A percentile compares a stretch with the other conserved stretches of the same genome.
phyloP scores from a whole-genome alignment of 2,113 vertebrate species.

The Gobio gobio region DNA sequence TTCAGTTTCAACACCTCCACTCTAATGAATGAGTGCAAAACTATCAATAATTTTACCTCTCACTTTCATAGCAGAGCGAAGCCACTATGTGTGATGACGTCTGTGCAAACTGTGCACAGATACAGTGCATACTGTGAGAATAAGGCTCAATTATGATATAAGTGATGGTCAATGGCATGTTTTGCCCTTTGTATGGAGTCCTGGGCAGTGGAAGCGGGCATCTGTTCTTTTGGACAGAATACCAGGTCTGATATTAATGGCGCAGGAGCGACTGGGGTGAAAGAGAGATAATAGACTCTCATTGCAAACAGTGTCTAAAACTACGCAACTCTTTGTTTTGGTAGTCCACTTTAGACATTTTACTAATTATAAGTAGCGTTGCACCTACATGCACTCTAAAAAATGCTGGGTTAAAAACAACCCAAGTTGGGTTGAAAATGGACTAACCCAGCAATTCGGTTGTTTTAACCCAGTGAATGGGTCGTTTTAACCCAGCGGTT shows the following conservation, averaged over 20 bases:
- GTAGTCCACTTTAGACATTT: too few relatives aligned
- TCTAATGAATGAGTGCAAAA: constrained; percentile 52
- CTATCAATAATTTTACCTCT: constrained; percentile 21
- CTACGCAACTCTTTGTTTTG: too few relatives aligned
- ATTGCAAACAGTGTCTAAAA: too few relatives aligned
- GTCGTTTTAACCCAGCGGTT: too few relatives aligned
- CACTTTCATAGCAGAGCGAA: not conserved
- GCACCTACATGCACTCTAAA: too few relatives aligned
- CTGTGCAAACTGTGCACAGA: not conserved
- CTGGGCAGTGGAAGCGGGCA: not conserved
- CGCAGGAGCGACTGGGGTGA: not conserved
- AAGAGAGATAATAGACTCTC: not conserved
- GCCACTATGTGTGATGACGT: not conserved
- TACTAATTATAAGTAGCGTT: too few relatives aligned
- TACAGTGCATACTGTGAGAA: not conserved
- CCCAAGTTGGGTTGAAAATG: too few relatives aligned
- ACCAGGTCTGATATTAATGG: not conserved
- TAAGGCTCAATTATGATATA: not conserved
- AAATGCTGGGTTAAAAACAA: too few relatives aligned
- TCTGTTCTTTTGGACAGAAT: not conserved
- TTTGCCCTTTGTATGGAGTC: constrained; percentile 8
- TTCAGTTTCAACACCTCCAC: constrained; percentile 69
- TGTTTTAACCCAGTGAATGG: too few relatives aligned
- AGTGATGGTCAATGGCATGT: constrained; percentile 5
- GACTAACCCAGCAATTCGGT: too few relatives aligned